Percentiles rank a stretch among this genome's conserved stretches.
Evolutionary conservation across 35 echinoderm and acorn worm genomes (phyloP).

Genomic region (Strongylocentrotus purpuratus): DNA sequence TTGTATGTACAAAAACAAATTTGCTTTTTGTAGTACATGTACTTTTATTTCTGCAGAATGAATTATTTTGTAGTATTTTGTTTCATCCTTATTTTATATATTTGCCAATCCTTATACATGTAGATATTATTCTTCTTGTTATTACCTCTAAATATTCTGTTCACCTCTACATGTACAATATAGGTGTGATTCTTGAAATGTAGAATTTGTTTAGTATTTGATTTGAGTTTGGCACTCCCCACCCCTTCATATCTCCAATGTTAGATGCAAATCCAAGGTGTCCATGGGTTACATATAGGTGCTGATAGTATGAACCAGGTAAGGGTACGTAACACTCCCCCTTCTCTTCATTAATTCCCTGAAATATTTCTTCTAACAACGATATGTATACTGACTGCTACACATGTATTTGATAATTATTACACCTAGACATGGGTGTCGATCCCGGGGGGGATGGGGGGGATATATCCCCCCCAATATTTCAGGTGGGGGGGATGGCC

Average conservation of each 20-base stretch:
- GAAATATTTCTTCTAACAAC: too few species aligned
- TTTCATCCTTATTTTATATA: not conserved
- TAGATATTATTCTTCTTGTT: too few species aligned
- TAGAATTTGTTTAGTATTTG: not conserved
- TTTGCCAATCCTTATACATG: too few species aligned
- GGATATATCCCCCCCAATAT: too few species aligned
- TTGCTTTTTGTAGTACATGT: not conserved
- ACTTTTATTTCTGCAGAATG: not conserved
- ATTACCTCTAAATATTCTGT: not conserved
- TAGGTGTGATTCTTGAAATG: not conserved
- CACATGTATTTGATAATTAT: too few species aligned
- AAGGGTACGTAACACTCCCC: not conserved
- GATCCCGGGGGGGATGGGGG: too few species aligned
- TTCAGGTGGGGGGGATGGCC: too few species aligned
- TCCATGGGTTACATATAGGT: not conserved
- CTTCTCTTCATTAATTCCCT: not conserved
- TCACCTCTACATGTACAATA: not conserved
- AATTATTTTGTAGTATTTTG: not conserved
- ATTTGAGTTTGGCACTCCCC: not conserved
- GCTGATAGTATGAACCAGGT: not conserved
- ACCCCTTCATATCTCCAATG: not conserved
- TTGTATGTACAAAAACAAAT: not conserved
- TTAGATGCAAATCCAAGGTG: not conserved
- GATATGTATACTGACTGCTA: too few species aligned
- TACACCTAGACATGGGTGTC: too few species aligned